Evolutionary conservation across 2,797 vertebrate species (phyloP), one percentile per base, ranked within the genome.

Genomic region (Staurois parvus): DNA sequence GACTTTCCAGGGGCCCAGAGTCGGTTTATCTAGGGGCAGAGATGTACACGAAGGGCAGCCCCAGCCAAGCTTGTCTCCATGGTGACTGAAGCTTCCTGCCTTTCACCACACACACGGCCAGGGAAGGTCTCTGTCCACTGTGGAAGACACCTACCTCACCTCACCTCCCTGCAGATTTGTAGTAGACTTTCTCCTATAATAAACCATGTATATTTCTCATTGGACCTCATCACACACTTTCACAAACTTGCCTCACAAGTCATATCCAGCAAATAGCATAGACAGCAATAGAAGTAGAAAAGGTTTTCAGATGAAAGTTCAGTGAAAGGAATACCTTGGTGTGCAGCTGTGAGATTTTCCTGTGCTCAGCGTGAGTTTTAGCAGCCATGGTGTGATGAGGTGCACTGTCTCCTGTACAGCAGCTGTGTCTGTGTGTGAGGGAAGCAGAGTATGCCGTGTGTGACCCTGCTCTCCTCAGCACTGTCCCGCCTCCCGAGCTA

Each of bases 311-410:
- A 10, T 30, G 17, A 37, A 15, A 24, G 10, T 74, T 42, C 6
- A 66, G 13, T 24, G 7, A 1, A 4, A 8, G 28, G 42, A 52
- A 45, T 86, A 86, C 85, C 85, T 86, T 86, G 10, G 77, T 76
- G 29, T 86, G 79, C 68, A 83, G 28, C 37, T 83, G 72, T 37
- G 85, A 11, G 9, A 86, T 78, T 28, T 19, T 78, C 67, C 79
- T 82, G 72, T 67, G 52, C 8, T 21, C 79, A 7, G 26, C 28
- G 21, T 68, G 77, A 17, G 52, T 48, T 75, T 56, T 85, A 29
- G 45, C 74, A 67, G 84, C 79, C 84, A 86, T 86, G 84, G 26
- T 26, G 62, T 13, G 19, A 17, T 69, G 29, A 74, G 13, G 30
- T 4, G 73, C 45, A 7, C 9, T 70, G 32, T 13, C 30, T n/a